Evolutionary conservation across 2,888 invertebrate genomes (phyloP).

Genomic region (Alcis repandata): DNA sequence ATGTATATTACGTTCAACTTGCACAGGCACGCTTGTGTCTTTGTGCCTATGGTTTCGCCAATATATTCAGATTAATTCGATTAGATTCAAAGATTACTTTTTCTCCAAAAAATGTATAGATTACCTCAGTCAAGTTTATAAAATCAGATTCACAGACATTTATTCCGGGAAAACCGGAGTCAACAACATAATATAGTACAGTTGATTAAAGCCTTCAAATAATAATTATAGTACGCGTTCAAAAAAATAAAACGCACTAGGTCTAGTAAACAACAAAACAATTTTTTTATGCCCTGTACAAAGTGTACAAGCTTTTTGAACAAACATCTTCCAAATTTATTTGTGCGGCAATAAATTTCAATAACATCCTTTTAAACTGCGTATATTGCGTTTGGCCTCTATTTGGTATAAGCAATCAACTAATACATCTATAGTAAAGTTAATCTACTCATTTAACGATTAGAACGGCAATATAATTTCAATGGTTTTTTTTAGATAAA

Average conservation of each 20-base stretch:
- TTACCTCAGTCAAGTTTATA: no score
- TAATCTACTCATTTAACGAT: neutral
- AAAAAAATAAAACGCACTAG: neutral
- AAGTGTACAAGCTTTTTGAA: neutral
- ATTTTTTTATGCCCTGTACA: neutral
- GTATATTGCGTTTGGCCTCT: neutral
- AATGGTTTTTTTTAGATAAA: no score
- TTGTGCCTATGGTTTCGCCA: no score
- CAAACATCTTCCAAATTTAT: neutral
- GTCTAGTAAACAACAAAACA: constrained; percentile 1
- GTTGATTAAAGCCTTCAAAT: neutral
- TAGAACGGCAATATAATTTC: neutral
- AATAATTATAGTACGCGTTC: neutral
- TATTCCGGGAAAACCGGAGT: no score
- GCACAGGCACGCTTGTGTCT: no score
- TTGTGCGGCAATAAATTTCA: neutral
- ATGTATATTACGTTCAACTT: no score
- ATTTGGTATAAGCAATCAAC: neutral
- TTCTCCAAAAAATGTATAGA: no score
- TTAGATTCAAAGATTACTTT: no score
- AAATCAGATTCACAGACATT: no score
- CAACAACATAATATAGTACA: no score
- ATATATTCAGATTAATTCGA: no score
- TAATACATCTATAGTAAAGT: no score
- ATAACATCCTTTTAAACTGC: constrained; percentile 6